phyloP scores from a whole-genome alignment of 2,797 vertebrate species.

The Gastrophryne carolinensis region DNA sequence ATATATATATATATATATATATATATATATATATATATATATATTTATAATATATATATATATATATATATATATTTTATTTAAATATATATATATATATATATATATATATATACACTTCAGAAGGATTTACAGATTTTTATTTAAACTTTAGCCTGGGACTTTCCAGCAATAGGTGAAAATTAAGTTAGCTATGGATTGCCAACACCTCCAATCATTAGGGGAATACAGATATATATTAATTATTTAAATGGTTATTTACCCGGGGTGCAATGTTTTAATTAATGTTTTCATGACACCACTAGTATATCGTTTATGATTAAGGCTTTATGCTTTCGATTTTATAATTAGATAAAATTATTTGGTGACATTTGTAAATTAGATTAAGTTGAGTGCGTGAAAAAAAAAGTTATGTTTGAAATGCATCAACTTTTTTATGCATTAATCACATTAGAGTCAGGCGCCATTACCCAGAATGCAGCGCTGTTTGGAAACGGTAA shows the following conservation, averaged over 20 bases:
- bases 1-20: too few species aligned
- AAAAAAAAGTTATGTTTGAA: neutral
- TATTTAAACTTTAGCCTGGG: too few species aligned
- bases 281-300: neutral
- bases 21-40: too few species aligned
- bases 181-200: neutral
- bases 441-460: neutral
- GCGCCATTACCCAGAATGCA: neutral
- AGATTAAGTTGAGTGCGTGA: neutral
- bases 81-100: too few species aligned
- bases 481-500: neutral
- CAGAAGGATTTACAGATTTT: neutral
- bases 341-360: neutral
- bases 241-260: neutral
- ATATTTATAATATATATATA: too few species aligned
- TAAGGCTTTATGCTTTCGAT: neutral
- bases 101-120: too few species aligned
- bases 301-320: neutral
- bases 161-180: neutral
- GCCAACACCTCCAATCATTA: neutral
- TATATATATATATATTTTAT: too few species aligned
- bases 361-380: neutral
- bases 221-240: neutral
- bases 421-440: neutral
- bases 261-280: neutral